Evolutionary conservation across 2,888 invertebrate genomes (phyloP).

Genomic region (Dasypogon diadema): DNA sequence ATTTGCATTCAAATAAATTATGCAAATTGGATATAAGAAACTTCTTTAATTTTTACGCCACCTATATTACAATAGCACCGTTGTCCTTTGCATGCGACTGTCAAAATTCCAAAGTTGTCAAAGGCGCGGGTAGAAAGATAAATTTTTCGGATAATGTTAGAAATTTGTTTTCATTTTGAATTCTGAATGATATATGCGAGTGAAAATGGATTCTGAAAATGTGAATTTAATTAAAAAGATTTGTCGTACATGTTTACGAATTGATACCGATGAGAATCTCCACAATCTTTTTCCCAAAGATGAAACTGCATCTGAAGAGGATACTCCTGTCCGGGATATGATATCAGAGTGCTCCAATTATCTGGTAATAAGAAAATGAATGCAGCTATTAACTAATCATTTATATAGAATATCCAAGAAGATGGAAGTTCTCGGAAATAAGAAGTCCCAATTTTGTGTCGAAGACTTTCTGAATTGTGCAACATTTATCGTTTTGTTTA

Average conservation of each 20-base stretch:
- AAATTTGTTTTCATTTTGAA: conserved; percentile 5
- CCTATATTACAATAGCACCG: no score
- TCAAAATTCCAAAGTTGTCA: conserved; percentile 30
- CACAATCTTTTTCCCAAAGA: conserved; percentile 59
- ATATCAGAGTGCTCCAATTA: conserved; percentile 64
- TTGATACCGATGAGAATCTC: conserved; percentile 60
- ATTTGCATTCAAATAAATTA: no score
- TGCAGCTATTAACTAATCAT: no score
- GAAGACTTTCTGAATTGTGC: no score
- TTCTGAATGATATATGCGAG: neutral
- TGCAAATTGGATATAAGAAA: no score
- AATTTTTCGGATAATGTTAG: conserved; percentile 2
- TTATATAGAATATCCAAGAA: no score
- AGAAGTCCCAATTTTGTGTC: no score
- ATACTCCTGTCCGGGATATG: conserved; percentile 62
- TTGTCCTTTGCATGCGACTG: conserved; percentile 13
- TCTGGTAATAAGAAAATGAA: no score
- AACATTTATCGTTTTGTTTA: no score
- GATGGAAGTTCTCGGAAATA: no score
- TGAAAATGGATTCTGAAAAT: conserved; percentile 18
- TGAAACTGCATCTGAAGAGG: conserved; percentile 54
- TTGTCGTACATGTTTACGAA: conserved; percentile 65
- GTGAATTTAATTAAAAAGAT: conserved; percentile 58
- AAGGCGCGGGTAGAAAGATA: conserved; percentile 22
- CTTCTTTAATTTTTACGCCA: no score